phyloP scores from a whole-genome alignment of 2,113 vertebrate species.

The Azemiops feae region DNA sequence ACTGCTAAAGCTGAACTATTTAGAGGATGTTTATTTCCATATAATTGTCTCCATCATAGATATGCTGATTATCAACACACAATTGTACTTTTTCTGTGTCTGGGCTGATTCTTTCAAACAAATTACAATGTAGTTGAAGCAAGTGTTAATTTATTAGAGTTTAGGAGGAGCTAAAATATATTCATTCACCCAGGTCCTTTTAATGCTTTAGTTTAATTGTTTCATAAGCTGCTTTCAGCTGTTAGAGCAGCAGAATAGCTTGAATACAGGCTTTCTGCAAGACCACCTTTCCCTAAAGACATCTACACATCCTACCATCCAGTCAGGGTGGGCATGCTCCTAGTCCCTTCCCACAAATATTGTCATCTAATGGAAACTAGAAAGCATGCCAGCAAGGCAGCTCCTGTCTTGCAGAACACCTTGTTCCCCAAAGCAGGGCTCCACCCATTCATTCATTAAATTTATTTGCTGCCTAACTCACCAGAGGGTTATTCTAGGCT shows the following conservation, averaged over 20 bases:
- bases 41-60: not conserved
- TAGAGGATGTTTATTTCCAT: not conserved
- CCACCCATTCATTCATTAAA: too few relatives aligned
- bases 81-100: not conserved
- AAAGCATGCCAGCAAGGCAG: not conserved
- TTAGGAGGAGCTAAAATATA: not conserved
- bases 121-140: not conserved
- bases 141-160: not conserved
- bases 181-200: not conserved
- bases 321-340: too few relatives aligned
- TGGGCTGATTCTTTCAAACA: not conserved
- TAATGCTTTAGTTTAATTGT: not conserved
- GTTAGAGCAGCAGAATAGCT: not conserved
- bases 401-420: too few relatives aligned
- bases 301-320: too few relatives aligned
- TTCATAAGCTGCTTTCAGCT: not conserved
- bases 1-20: not conserved
- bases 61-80: not conserved
- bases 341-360: not conserved
- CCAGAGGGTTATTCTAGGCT: not conserved
- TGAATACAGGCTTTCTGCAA: not conserved
- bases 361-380: not conserved
- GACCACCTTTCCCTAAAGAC: too few relatives aligned
- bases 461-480: not conserved
- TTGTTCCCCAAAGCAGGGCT: not conserved